Conservation (phyloP, 2,113 vertebrate species). For the Puma concolor region DNA sequence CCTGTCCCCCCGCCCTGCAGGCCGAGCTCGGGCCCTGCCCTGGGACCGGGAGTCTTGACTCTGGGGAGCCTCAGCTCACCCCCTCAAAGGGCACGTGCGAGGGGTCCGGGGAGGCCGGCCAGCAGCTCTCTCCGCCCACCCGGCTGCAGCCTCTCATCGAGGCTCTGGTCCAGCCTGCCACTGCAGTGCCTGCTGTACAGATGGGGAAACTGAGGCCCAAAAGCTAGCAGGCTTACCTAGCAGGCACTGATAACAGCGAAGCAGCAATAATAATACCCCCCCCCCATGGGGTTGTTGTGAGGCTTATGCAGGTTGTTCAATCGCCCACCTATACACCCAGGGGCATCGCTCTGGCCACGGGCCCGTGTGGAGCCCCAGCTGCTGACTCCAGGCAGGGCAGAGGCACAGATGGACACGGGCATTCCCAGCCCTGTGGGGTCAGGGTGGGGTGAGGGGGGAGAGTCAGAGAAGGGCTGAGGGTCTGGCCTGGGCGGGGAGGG, state of each 20-base stretch:
- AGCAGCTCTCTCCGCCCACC: background rate
- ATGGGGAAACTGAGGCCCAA: background rate
- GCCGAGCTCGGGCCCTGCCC: background rate
- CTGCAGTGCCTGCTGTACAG: background rate
- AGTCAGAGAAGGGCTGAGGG: background rate
- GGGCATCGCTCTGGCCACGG: too few species aligned
- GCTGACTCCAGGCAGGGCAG: background rate
- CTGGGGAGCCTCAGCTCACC: background rate
- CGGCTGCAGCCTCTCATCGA: background rate
- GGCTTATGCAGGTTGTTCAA: rapidly evolving
- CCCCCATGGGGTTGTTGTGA: rapidly evolving
- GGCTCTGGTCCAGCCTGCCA: background rate
- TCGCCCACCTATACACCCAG: rapidly evolving
- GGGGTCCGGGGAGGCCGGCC: too few species aligned
- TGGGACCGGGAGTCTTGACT: background rate
- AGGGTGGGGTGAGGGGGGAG: background rate
- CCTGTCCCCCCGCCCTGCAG: background rate
- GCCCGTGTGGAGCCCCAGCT: background rate
- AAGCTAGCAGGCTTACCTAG: background rate
- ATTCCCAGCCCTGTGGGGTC: background rate
- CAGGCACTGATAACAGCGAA: background rate
- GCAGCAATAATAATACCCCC: rapidly evolving
- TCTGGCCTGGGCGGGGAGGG: background rate
- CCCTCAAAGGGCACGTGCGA: rapidly evolving
- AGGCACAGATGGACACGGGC: background rate